Conservation (phyloP, 2,113 vertebrate species). For the Trichomycterus rosablanca region DNA sequence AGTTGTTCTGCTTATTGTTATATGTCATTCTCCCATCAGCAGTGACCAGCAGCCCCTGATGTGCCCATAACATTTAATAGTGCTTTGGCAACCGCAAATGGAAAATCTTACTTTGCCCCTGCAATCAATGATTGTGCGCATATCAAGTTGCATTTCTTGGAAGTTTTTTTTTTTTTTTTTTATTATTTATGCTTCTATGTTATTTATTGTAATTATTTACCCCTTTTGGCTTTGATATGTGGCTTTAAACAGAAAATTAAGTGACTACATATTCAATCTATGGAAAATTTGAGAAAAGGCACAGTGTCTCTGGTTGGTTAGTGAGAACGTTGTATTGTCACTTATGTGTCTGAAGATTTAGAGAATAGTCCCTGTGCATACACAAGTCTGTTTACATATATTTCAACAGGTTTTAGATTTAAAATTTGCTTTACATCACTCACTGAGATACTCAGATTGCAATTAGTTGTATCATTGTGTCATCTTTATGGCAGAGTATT, state of each 20-base stretch:
- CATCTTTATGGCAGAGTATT: slow-evolving; percentile 62
- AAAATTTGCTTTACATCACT: slow-evolving; percentile 78
- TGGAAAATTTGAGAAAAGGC: no score
- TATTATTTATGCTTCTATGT: slow-evolving; percentile 23
- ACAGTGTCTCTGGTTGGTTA: no score
- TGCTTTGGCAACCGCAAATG: slow-evolving; percentile 68
- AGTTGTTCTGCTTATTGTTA: slow-evolving; percentile 72
- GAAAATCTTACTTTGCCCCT: slow-evolving; percentile 70
- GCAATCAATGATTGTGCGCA: slow-evolving; percentile 58
- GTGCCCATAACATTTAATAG: slow-evolving; percentile 76
- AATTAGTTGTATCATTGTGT: slow-evolving; percentile 81
- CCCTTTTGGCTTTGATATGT: slow-evolving; percentile 50
- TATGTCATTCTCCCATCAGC: slow-evolving; percentile 70
- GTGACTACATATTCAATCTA: no score
- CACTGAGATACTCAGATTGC: slow-evolving; percentile 71
- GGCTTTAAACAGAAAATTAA: slow-evolving; percentile 19
- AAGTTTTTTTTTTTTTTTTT: slow-evolving; percentile 35
- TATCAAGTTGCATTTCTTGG: slow-evolving; percentile 46
- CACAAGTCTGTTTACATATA: slow-evolving; percentile 40
- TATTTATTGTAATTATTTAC: slow-evolving; percentile 53
- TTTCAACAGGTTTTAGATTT: slow-evolving; percentile 71
- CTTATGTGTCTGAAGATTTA: no score
- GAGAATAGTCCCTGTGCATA: neutral
- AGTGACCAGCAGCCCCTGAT: slow-evolving; percentile 69
- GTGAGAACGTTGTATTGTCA: no score